These are phyloP conservation scores for Neopelma chrysocephalum DNA, from an alignment of 2,797 vertebrate genomes.

Conservation along the genomic window DNA sequence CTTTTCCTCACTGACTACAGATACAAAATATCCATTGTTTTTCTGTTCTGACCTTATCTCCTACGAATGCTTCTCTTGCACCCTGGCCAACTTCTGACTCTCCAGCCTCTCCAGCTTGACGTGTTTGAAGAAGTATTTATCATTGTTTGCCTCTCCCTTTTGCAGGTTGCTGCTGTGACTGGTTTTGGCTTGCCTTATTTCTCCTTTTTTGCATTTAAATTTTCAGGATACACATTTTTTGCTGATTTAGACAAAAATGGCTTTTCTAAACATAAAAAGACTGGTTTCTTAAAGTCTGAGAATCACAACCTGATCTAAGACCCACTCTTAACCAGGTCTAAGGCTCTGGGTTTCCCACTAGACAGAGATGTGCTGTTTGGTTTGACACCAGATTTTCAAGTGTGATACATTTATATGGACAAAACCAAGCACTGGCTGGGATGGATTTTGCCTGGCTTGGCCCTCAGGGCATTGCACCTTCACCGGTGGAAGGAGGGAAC, in stretches of 20 bases:
- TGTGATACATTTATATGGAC: neutral
- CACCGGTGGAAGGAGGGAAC: neutral
- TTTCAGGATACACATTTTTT: neutral
- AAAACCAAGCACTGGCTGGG: neutral
- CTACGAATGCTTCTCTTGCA: neutral
- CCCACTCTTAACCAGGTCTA: neutral
- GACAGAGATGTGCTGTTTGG: neutral
- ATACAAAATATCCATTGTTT: conserved; percentile 30
- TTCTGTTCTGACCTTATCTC: conserved; percentile 49
- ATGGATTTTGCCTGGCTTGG: neutral
- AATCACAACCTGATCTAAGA: neutral
- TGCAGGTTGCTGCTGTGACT: neutral
- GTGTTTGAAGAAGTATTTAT: neutral
- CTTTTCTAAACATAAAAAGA: neutral
- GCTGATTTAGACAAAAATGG: neutral
- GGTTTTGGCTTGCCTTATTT: neutral
- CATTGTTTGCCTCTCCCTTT: neutral
- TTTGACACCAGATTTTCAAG: neutral
- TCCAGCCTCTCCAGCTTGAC: neutral
- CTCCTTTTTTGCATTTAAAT: neutral
- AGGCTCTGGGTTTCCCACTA: neutral
- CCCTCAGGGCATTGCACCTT: neutral
- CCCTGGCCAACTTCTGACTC: conserved; percentile 11
- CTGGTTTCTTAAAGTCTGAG: neutral
- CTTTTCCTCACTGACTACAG: conserved; percentile 20